Evolutionary conservation across 2,113 vertebrate genomes (phyloP), one percentile per base, ranked within the genome.

Genomic region (Pangasianodon hypophthalmus): DNA sequence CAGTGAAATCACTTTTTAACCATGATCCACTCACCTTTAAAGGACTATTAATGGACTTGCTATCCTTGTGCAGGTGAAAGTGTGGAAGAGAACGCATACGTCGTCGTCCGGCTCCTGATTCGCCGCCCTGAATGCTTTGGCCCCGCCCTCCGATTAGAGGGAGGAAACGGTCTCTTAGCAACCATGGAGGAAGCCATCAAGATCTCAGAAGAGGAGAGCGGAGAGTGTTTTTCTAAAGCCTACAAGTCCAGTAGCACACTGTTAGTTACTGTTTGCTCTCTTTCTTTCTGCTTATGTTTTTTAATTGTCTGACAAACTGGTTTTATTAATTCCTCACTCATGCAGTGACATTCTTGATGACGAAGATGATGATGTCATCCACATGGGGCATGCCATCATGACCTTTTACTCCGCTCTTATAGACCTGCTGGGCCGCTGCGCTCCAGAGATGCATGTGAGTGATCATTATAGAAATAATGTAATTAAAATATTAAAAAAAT

Each of bases 361-460:
- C 81, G 95, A 95, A 56, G 96, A 97, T 21, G 97, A 98, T 91
- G 96, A 99, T 91, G 96, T 97, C 73, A 97, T 98, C 93, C 98
- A 99, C 89, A 97, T 98, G 97, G 98, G 98, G 73, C 98, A 99
- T 6, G 98, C 98, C 75, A 97, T 99, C 92, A 98, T 99, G 98
- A 98, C 97, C 67, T 99, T 99, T 92, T 99, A 99, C 89, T 96
- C 98, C 2, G 98, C 98, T 77, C 95, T 99, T 75, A 99, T 99
- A 71, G 98, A 99, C 94, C 96, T 99, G 54, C 93, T 99, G 29
- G 98, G 97, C 32, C 97, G 98, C 18, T 99, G 98, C 90, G 98
- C 98, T 62, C 98, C 98, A n/a, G 98, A 99, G 95, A 98, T 97
- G 96, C 98, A 99, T 2, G 98, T 98, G 94, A 97, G 98, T 14